phyloP scores from a whole-genome alignment of 2,888 invertebrate genomes.

The Oscheius onirici region DNA sequence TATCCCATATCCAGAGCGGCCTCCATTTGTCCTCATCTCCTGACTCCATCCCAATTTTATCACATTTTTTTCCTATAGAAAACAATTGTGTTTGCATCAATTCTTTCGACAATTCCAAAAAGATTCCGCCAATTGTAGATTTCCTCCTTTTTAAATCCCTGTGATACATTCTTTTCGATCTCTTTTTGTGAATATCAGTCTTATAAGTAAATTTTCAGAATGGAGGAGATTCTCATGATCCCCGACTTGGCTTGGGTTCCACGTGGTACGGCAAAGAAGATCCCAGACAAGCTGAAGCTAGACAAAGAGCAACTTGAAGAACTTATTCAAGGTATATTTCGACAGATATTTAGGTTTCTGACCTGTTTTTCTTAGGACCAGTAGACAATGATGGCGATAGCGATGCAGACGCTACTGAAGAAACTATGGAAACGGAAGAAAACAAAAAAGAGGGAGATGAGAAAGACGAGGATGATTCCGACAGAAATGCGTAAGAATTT shows the following conservation, averaged over 20 bases:
- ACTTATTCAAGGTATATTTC: conserved; percentile 58
- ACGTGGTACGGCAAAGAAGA: conserved; percentile 61
- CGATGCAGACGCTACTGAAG: conserved; percentile 39
- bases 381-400: conserved; percentile 38
- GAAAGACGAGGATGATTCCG: conserved; percentile 31
- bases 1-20: neutral
- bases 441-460: conserved; percentile 38
- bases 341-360: neutral
- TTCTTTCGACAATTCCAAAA: conserved; percentile 15
- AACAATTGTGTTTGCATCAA: neutral
- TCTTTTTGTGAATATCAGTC: neutral
- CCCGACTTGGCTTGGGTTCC: conserved; percentile 62
- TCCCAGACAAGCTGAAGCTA: conserved; percentile 64
- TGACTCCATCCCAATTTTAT: neutral
- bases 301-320: conserved; percentile 55
- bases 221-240: conserved; percentile 56
- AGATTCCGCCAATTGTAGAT: neutral
- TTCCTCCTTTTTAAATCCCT: neutral
- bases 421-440: conserved; percentile 23
- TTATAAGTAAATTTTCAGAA: conserved; percentile 29
- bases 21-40: conserved; percentile 5
- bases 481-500: conserved; percentile 28
- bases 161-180: neutral
- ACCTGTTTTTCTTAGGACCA: conserved; percentile 12
- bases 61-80: neutral